These are phyloP conservation scores for Helicoverpa armigera DNA, from an alignment of 1,140 invertebrate genomes.

Conservation along the genomic window DNA sequence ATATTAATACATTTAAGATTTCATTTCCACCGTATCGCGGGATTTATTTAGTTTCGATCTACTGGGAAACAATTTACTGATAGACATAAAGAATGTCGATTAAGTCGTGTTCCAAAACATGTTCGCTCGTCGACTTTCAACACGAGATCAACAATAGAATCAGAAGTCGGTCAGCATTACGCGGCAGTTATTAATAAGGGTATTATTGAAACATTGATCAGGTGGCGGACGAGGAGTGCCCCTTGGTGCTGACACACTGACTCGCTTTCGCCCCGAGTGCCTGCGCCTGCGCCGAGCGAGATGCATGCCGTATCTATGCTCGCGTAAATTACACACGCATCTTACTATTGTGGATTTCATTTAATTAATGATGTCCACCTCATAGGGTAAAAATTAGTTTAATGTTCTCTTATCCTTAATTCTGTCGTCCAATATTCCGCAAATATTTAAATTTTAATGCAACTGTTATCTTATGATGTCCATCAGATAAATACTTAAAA, in stretches of 20 bases:
- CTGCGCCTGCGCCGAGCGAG: background rate
- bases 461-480: too few species aligned
- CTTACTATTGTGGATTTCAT: conserved; percentile 6
- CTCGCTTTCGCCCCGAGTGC: conserved; percentile 76
- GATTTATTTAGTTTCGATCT: too few species aligned
- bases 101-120: conserved; percentile 19
- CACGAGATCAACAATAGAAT: background rate
- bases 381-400: background rate
- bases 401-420: too few species aligned
- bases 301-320: conserved; percentile 19
- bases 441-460: too few species aligned
- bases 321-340: conserved; percentile 16
- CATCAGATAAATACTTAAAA: too few species aligned
- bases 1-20: too few species aligned
- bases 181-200: conserved; percentile 32
- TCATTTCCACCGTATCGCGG: too few species aligned
- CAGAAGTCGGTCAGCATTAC: conserved; percentile 19
- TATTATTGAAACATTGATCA: conserved; percentile 64
- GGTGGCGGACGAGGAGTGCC: conserved; percentile 63
- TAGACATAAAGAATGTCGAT: background rate
- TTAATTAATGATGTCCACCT: conserved; percentile 17
- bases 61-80: background rate
- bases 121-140: conserved; percentile 16
- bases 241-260: conserved; percentile 76
- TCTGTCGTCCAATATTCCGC: too few species aligned